These are phyloP conservation scores for Chymomyza costata DNA, from an alignment of 1,140 invertebrate genomes.

Conservation along the genomic window DNA sequence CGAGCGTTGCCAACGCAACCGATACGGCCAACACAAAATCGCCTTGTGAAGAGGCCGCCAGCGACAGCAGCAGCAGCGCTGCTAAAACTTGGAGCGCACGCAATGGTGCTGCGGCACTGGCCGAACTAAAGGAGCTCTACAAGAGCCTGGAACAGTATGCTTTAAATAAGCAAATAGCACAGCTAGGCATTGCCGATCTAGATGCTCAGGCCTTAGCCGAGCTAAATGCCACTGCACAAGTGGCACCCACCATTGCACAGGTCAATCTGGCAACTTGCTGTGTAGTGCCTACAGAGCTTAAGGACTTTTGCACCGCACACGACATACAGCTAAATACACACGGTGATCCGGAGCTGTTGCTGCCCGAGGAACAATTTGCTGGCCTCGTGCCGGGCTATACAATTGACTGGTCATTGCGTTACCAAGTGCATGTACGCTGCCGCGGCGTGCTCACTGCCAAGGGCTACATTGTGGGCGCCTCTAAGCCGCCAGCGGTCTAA, in stretches of 20 bases:
- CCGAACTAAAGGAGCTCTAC: conserved; percentile 79
- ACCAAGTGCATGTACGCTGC: conserved; percentile 92
- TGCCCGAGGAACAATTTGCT: conserved; percentile 50
- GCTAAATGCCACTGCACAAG: conserved; percentile 86
- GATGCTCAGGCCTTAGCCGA: conserved; percentile 86
- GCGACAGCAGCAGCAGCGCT: not conserved
- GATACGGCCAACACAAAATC: not conserved
- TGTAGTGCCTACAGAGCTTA: conserved; percentile 92
- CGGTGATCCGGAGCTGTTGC: conserved; percentile 90
- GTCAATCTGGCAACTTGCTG: conserved; percentile 97
- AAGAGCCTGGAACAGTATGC: conserved; percentile 59
- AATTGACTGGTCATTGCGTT: conserved; percentile 84
- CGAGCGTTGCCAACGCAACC: conserved; percentile 48
- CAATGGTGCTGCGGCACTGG: conserved; percentile 64
- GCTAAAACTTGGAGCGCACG: conserved; percentile 75
- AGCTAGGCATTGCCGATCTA: conserved; percentile 93
- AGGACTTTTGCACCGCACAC: conserved; percentile 91
- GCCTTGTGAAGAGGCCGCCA: conserved; percentile 4
- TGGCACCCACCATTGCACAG: conserved; percentile 94
- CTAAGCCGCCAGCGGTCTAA: conserved; percentile 32
- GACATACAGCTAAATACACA: conserved; percentile 96
- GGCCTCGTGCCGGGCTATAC: conserved; percentile 51
- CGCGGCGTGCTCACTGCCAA: conserved; percentile 92
- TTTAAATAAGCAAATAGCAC: conserved; percentile 77
- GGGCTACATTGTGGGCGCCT: conserved; percentile 81